Base-by-base conservation (phyloP, 2,888 invertebrate genomes). In the Cryptus viduatorius region DNA sequence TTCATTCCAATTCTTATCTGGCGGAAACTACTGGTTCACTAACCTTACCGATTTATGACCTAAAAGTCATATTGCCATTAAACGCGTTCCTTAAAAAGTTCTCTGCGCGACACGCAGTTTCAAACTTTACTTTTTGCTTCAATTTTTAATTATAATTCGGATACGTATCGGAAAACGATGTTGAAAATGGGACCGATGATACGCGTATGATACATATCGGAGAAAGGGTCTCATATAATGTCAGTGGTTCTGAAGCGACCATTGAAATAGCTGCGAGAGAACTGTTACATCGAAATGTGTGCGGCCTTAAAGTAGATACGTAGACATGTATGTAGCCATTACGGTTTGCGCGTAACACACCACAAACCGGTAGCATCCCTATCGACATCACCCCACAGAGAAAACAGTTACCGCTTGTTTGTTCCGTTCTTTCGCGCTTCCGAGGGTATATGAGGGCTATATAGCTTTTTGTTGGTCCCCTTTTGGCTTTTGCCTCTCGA, bases 371-470 rank as follows among this genome's bases (percentile, higher is more conserved):
- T 48, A 50, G 61, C 53, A 65, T 79, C 56, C 75, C 67, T 64
- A 75, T 79, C 83, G 53, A 75, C 73, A 75, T 79, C 24, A 10
- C 31, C 3, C 29, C 24, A 79, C 64, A 79, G 56, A 65, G 71
- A 42, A 37, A 59, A 76, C 72, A 67, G 72, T 72, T 83, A 56
- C 80, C 67, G 50, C 65, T 56, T 67, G 59, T 83, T 76, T 37
- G 79, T 76, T 76, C 65, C 42, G 19, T 42, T 79, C 61, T n/a
- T 59, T 67, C 44, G 37, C 19, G n/a, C 67, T 24, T 29, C 3
- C 31, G 7, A 24, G 8, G 42, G 37, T 65, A 19, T 12, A 29
- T 56, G 72, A 64, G 72, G 44, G 59, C 50, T 24, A 42, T 72
- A 72, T 77, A 80, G 61, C 76, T 59, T 77, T 68, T 24, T 53